A percentile compares a stretch with the other conserved stretches of the same genome.
These are phyloP conservation scores for Epizoanthus ramosus DNA, from an alignment of 92 coral and sea anemone genomes.

Conservation along the genomic window DNA sequence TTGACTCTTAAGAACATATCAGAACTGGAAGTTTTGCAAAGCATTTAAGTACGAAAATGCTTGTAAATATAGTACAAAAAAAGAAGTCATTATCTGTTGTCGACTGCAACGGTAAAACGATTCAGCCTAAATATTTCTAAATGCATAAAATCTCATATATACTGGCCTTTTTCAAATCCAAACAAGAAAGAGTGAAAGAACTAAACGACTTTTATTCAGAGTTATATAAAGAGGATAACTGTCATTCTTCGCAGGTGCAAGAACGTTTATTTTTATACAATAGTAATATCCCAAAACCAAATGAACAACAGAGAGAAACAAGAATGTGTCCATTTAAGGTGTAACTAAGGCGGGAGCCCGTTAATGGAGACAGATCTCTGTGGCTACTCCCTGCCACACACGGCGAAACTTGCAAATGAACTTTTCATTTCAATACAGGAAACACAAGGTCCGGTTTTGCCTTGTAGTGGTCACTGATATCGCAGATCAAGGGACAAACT, in stretches of 20 bases:
- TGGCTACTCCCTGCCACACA: no score
- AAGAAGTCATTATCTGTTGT: no score
- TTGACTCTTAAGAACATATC: constrained; percentile 37
- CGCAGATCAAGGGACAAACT: no score
- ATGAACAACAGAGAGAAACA: constrained; percentile 16
- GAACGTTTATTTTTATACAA: background rate
- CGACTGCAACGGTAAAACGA: no score
- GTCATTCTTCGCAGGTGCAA: constrained; percentile 2
- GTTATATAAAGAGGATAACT: background rate
- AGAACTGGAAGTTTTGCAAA: constrained; percentile 33
- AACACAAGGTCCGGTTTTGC: no score
- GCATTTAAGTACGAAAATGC: constrained; percentile 39
- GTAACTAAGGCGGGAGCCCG: no score
- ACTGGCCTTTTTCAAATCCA: constrained; percentile 23
- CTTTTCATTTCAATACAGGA: no score
- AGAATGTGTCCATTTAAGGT: no score
- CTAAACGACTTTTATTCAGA: background rate
- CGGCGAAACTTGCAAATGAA: no score
- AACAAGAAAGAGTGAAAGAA: constrained; percentile 11
- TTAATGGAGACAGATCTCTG: no score
- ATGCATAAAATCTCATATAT: constrained; percentile 21
- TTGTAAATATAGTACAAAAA: constrained; percentile 35
- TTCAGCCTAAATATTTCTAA: no score
- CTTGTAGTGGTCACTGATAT: no score
- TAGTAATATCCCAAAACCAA: constrained; percentile 25